Base-by-base conservation (phyloP, 2,113 vertebrate species). In the Forbesichthys papilliferus region DNA sequence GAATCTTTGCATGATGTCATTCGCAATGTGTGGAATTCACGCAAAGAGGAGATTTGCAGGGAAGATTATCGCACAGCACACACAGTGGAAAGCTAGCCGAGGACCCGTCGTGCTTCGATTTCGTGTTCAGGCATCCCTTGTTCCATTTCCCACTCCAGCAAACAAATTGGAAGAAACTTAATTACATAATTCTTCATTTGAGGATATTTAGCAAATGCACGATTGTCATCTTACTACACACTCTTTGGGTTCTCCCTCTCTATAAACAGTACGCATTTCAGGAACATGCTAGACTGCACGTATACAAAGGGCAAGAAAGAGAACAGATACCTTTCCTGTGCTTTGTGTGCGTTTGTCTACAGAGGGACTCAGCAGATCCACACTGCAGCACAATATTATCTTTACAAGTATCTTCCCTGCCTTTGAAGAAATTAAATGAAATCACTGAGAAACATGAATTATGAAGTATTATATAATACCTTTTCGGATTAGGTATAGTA, bases 1-100 rank as follows among this genome's bases (percentile, higher is more conserved):
- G 88, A 88, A 88, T 91, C 82, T 82, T n/a, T 76, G 79, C 61
- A 74, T 90, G 85, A 90, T 83, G 84, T 91, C 86, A 89, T 82
- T 75, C 72, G 3, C 42, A 70, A 47, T 64, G 60, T 75, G 64
- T 70, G 85, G 86, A 88, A 86, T 87, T 86, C 81, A 81, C 76
- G 64, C 14, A 27, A 27, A 27, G 56, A 42, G 49, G 47, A 11
- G 66, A 12, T 80, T 58, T 73, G 74, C 66, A 46, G 54, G 49
- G 27, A 66, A 75, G 80, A 84, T 90, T 59, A 56, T 66, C 74
- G 84, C 73, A 62, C 70, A 69, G 60, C 5, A 78, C 62, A 65
- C 33, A 52, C 55, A 64, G 65, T 49, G 67, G 73, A 67, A 64
- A n/a, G 55, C 64, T 34, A 63, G 77, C 65, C 54, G 52, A 55